Base-by-base conservation (phyloP, 2,113 vertebrate species). In the Vidua macroura region DNA sequence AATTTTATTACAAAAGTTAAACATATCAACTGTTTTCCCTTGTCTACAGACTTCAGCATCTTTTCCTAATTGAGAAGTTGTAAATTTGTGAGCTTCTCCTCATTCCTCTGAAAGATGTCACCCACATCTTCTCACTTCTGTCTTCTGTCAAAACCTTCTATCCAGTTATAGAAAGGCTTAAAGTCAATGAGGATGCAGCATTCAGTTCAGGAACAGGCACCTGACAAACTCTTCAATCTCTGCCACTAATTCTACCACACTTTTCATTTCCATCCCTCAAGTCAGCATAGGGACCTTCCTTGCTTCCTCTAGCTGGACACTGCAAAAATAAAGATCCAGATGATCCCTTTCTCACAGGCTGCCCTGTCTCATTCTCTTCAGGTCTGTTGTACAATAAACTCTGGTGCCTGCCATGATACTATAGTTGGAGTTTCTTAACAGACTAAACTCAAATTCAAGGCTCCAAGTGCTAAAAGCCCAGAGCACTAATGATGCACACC, bases 331-430 rank as follows among this genome's bases (percentile, higher is more conserved):
- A 74, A n/a, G 12, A 69, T 39, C 18, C 9, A 56, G 23, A 46
- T 0, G 0, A 73, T 15, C 10, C 6, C 7, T 25, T 85, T 58
- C 41, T 53, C 31, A 46, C 4, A 46, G 41, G 35, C 22, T 79
- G n/a, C 9, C 33, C 20, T 76, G 51, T 75, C 55, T 83, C 49
- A 76, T 43, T 46, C 39, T 80, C 33, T 64, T n/a, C 58, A 55
- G 23, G 46, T 43, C 58, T 41, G 21, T 2, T 41, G 16, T 20
- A 70, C 55, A 89, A 55, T 27, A 52, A 86, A 59, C 43, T 63
- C 33, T 46, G 11, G 25, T 66, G 41, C n/a, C 46, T 67, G n/a
- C 35, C 0, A 2, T 41, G 44, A n/a, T 77, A 52, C 15, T n/a
- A 35, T 0, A 77, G 44, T 16, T 70, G 15, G 4, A 62, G 30